Conservation (phyloP, 2,888 invertebrate species). For the Drosophila percnosoma region DNA sequence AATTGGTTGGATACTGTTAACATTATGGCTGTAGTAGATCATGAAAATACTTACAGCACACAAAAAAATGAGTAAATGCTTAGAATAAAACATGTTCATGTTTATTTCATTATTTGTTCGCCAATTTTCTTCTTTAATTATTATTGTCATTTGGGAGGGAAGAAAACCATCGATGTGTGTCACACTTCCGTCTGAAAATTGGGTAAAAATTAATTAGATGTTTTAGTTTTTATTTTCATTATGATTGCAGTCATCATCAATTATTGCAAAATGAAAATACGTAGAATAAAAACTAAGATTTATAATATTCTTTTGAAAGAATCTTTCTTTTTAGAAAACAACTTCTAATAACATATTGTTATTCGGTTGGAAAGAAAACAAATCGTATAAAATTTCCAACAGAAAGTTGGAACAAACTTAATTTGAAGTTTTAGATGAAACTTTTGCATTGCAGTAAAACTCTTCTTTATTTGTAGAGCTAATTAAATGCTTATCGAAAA, state of each 20-base stretch:
- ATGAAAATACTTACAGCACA: neutral
- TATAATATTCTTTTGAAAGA: neutral
- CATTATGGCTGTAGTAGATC: neutral
- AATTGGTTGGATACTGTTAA: neutral
- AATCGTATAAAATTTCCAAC: neutral
- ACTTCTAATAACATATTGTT: neutral
- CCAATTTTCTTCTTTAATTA: neutral
- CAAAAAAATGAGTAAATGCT: neutral
- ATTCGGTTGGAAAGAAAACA: neutral
- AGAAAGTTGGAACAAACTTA: neutral
- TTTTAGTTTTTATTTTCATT: neutral
- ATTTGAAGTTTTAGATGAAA: conserved; percentile 10
- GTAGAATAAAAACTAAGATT: neutral
- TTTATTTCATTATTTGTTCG: neutral
- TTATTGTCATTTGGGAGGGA: neutral
- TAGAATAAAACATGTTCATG: neutral
- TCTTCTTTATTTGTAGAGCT: neutral
- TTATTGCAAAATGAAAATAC: neutral
- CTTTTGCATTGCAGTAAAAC: neutral
- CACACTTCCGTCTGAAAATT: neutral
- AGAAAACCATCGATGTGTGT: neutral
- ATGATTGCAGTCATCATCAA: neutral
- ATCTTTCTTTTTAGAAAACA: neutral
- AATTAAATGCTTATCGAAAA: conserved; percentile 3
- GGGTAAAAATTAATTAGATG: conserved; percentile 5